Percentiles rank a stretch among this genome's conserved stretches.
phyloP scores from a whole-genome alignment of 2,888 invertebrate genomes.

The Pecten maximus region DNA sequence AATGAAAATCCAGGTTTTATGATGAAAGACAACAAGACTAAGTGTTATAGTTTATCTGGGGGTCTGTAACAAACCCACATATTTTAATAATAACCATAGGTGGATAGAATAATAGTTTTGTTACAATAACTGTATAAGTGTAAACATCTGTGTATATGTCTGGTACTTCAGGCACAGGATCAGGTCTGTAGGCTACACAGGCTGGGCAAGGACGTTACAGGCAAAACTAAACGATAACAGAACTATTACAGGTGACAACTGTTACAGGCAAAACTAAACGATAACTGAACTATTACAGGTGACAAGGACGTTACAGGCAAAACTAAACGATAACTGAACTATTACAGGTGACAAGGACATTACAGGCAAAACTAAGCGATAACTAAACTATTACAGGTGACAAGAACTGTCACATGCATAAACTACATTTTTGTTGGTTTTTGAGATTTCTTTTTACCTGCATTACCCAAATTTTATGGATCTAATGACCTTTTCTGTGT shows the following conservation, averaged over 20 bases:
- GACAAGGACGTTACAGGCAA: no score
- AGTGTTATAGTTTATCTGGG: not conserved
- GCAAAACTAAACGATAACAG: no score
- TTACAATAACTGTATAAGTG: not conserved
- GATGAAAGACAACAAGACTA: not conserved
- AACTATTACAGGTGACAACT: no score
- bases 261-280: no score
- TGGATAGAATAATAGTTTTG: not conserved
- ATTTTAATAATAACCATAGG: conserved; percentile 10
- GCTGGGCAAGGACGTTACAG: not conserved
- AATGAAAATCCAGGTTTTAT: no score
- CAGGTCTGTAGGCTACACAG: not conserved
- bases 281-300: no score
- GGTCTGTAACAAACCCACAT: not conserved
- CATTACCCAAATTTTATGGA: no score
- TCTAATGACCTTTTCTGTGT: no score
- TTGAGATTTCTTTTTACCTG: no score
- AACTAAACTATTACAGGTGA: not conserved
- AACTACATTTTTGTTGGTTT: no score
- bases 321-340: not conserved
- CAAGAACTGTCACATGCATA: no score
- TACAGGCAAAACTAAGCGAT: not conserved
- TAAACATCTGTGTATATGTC: not conserved
- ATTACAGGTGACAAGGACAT: not conserved
- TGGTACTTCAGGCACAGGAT: not conserved